Evolutionary conservation across 2,888 invertebrate species (phyloP).

Genomic region (Drosophila pegasa): DNA sequence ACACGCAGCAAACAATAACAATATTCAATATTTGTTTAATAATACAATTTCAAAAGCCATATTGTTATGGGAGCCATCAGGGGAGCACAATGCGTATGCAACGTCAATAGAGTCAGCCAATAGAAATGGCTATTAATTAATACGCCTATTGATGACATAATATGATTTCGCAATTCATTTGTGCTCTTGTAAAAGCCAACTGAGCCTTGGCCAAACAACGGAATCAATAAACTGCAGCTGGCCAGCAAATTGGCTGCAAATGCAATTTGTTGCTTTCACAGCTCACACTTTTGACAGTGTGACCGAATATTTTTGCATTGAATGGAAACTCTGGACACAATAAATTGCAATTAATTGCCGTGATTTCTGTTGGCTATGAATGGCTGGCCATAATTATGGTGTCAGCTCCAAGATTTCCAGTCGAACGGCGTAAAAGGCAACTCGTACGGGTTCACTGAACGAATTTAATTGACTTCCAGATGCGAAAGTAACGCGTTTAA

Average conservation of each 20-base stretch:
- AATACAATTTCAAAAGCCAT: background rate
- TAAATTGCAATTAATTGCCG: constrained; percentile 61
- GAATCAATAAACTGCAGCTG: constrained; percentile 15
- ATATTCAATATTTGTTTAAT: background rate
- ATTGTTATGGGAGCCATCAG: background rate
- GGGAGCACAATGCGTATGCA: background rate
- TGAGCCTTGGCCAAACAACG: background rate
- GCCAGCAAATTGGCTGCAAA: constrained; percentile 32
- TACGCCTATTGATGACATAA: constrained; percentile 3
- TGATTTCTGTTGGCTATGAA: constrained; percentile 36
- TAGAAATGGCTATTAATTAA: background rate
- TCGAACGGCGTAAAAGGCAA: constrained; percentile 43
- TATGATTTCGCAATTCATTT: background rate
- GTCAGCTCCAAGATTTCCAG: constrained; percentile 34
- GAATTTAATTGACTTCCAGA: constrained; percentile 65
- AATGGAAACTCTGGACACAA: constrained; percentile 9
- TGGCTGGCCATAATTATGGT: constrained; percentile 9
- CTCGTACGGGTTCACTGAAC: constrained; percentile 65
- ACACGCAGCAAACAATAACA: background rate
- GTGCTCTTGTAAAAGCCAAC: background rate
- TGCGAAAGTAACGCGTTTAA: constrained; percentile 61
- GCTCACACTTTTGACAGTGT: constrained; percentile 11
- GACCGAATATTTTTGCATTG: constrained; percentile 45
- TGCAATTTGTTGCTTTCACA: constrained; percentile 24
- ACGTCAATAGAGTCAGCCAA: background rate